Percentiles rank a stretch among this genome's conserved stretches.
Conservation (phyloP, 2,113 vertebrate species). For the Forbesichthys agassizii region DNA sequence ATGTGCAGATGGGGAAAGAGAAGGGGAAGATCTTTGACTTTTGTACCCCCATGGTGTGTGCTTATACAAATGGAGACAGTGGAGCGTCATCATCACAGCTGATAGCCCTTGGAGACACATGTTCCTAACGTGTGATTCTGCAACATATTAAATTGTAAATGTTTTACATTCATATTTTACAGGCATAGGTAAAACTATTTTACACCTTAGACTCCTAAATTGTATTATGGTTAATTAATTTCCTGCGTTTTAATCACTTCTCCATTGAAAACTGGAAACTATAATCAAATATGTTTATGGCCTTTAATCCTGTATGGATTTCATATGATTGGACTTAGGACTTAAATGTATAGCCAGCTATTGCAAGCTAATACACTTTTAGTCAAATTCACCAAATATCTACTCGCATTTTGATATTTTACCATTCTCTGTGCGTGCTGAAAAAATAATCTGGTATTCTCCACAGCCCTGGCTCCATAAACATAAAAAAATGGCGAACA, state of each 20-base stretch:
- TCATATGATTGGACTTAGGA: constrained; percentile 5
- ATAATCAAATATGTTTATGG: not conserved
- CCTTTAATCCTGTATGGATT: not conserved
- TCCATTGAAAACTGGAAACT: not conserved
- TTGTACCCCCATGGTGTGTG: constrained; percentile 55
- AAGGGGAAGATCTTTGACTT: constrained; percentile 41
- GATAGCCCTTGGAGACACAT: constrained; percentile 13
- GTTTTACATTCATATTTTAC: not conserved
- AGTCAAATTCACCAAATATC: too few species aligned
- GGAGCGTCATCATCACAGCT: constrained; percentile 47
- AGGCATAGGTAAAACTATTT: constrained; percentile 10
- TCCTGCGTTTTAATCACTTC: too few species aligned
- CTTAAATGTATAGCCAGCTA: not conserved
- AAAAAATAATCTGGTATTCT: too few species aligned
- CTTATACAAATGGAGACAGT: constrained; percentile 48
- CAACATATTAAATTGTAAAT: constrained; percentile 6
- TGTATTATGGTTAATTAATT: too few species aligned
- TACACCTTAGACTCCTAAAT: too few species aligned
- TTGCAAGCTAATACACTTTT: too few species aligned
- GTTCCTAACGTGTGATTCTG: constrained; percentile 3
- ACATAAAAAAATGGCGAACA: too few species aligned
- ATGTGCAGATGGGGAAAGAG: constrained; percentile 46
- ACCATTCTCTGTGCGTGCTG: too few species aligned
- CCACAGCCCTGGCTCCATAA: too few species aligned
- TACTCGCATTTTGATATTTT: too few species aligned